phyloP scores from a whole-genome alignment of 2,113 vertebrate genomes.

The Pampusana beccarii region DNA sequence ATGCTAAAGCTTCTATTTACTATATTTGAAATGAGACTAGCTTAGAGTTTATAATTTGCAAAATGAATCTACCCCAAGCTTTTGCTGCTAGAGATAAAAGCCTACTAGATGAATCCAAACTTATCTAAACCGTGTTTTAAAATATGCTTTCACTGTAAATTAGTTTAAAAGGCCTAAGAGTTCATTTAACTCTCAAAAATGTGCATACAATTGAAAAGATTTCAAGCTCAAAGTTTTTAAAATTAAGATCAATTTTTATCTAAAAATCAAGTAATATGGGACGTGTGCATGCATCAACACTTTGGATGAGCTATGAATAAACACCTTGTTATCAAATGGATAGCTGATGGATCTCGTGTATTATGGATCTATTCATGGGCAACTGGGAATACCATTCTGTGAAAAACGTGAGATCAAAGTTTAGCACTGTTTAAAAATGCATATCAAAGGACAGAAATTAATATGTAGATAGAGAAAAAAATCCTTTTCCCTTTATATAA shows the following conservation, averaged over 20 bases:
- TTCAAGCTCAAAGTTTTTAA: neutral
- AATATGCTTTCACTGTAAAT: neutral
- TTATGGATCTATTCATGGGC: neutral
- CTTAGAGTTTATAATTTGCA: neutral
- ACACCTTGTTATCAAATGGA: neutral
- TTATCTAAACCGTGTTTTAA: neutral
- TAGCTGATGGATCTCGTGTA: neutral
- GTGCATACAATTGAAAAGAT: neutral
- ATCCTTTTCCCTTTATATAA: neutral
- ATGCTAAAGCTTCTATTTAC: neutral
- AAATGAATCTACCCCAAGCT: neutral
- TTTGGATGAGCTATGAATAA: neutral
- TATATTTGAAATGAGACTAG: neutral
- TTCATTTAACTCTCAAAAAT: neutral
- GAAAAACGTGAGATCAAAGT: neutral
- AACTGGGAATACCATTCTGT: neutral
- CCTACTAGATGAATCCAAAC: neutral
- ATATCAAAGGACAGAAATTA: neutral
- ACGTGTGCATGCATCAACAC: neutral
- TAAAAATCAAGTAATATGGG: neutral
- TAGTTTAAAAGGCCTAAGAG: neutral
- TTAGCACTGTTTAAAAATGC: neutral
- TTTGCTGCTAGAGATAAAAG: neutral
- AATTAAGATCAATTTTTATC: neutral
- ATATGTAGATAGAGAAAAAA: neutral